These are phyloP conservation scores for Tenualosa ilisha DNA, from an alignment of 2,797 vertebrate species.

Conservation along the genomic window DNA sequence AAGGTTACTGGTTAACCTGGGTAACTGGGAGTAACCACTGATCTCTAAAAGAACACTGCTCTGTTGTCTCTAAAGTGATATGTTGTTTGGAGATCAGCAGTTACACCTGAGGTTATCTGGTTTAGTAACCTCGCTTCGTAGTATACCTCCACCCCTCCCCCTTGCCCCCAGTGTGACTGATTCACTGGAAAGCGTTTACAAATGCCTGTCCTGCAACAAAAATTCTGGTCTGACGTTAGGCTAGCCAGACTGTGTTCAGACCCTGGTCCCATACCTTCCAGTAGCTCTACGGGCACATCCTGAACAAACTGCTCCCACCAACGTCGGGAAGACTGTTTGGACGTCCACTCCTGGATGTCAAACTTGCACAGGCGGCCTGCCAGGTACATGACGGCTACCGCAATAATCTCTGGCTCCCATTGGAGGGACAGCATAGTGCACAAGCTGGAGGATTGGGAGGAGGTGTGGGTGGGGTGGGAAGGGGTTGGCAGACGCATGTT, in stretches of 20 bases:
- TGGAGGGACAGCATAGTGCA: conserved; percentile 96
- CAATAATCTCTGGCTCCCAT: conserved; percentile 98
- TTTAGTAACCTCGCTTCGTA: no score
- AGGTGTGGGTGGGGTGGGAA: neutral
- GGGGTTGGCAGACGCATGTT: neutral
- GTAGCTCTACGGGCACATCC: conserved; percentile 95
- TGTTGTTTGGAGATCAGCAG: no score
- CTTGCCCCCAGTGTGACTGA: no score
- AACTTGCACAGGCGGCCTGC: conserved; percentile 96
- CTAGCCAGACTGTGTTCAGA: neutral
- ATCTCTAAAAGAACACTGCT: no score
- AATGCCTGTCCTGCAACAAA: no score
- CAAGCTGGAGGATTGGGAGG: conserved; percentile 70
- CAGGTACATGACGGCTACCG: conserved; percentile 96
- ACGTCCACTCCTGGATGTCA: conserved; percentile 97
- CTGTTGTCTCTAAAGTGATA: no score
- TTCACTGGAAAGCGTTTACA: no score
- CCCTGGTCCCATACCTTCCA: conserved; percentile 82
- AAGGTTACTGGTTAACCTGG: no score
- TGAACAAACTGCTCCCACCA: conserved; percentile 99
- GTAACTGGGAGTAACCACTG: no score
- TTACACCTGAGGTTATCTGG: no score
- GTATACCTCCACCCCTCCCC: no score
- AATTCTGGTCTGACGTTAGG: neutral
- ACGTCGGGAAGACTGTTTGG: conserved; percentile 90